Evolutionary conservation across 2,113 vertebrate species (phyloP).

Genomic region (Neolamprologus ventralis): DNA sequence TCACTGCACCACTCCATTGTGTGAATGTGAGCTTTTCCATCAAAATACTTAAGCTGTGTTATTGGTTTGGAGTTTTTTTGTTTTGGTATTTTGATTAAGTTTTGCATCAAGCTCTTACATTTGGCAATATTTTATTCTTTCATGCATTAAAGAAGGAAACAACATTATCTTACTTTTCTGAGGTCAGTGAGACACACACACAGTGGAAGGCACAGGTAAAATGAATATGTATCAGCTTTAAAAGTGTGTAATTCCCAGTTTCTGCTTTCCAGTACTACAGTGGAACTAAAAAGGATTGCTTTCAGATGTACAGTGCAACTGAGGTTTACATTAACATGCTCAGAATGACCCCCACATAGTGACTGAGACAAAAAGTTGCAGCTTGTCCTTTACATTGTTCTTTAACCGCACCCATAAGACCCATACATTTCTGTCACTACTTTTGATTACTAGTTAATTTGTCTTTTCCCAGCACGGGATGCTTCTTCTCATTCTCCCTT

Average conservation of each 20-base stretch:
- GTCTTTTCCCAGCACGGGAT: slow-evolving; percentile 12
- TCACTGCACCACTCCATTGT: not conserved
- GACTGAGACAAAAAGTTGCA: not conserved
- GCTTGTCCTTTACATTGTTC: not conserved
- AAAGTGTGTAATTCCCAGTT: not conserved
- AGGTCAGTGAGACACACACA: not conserved
- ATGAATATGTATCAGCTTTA: not conserved
- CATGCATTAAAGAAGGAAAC: not conserved
- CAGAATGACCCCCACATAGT: not conserved
- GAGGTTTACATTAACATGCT: not conserved
- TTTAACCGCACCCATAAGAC: not conserved
- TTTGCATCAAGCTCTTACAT: not conserved
- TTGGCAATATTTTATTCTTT: not conserved
- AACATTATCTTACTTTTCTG: not conserved
- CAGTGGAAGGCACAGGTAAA: not conserved
- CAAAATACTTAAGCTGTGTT: not conserved
- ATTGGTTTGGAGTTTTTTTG: not conserved
- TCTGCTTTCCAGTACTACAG: not conserved
- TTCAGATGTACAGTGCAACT: not conserved
- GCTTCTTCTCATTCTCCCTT: not conserved
- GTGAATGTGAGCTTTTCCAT: not conserved
- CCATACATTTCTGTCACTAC: not conserved
- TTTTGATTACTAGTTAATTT: slow-evolving; percentile 16
- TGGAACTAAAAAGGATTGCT: not conserved
- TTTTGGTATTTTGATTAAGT: not conserved